Base-by-base conservation (phyloP, 2,888 invertebrate genomes). In the Sicus ferrugineus region DNA sequence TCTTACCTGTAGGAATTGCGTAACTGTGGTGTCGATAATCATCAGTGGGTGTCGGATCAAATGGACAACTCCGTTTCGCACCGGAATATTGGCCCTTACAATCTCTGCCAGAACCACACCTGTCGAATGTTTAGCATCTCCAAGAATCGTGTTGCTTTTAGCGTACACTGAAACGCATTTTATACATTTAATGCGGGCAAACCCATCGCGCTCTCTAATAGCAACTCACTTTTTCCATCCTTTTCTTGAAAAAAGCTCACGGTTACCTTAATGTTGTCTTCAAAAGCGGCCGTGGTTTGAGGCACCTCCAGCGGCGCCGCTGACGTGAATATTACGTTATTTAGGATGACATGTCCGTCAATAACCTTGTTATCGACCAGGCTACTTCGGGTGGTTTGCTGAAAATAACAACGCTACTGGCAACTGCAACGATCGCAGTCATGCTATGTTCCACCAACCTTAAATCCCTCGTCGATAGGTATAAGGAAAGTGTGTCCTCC, bases 61-160 rank as follows among this genome's bases (percentile, higher is more conserved):
- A 86, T 97, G 97, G 4, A 97, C 91, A 0, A 97, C 96, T 38
- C 97, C 96, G 80, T 96, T 97, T 80, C 90, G 91, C 31, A 96
- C 94, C 0, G 96, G 96, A 75, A 97, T 96, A 84, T 97, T 96
- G 38, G 93, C 93, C 81, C 92, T 90, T 9, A 95, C 91, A 73
- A 97, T 93, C 84, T 95, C 93, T 1, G 95, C 93, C 73, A 95
- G 85, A 1, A 96, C 96, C 3, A 94, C 93, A 11, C 96, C 96
- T 66, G 90, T 89, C 16, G 91, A 89, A 83, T 95, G 94, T 75
- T 89, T 90, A 2, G 89, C 87, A 79, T 94, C 94, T 3, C 93
- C 93, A 52, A 92, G 87, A 50, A 92, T 87, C 1, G 94, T 95
- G 83, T 95, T 93, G 26, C 94, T 95, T 83, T 93, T 93, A 19